phyloP scores from a whole-genome alignment of 2,888 invertebrate genomes.

The Dicranocentrus wangi region DNA sequence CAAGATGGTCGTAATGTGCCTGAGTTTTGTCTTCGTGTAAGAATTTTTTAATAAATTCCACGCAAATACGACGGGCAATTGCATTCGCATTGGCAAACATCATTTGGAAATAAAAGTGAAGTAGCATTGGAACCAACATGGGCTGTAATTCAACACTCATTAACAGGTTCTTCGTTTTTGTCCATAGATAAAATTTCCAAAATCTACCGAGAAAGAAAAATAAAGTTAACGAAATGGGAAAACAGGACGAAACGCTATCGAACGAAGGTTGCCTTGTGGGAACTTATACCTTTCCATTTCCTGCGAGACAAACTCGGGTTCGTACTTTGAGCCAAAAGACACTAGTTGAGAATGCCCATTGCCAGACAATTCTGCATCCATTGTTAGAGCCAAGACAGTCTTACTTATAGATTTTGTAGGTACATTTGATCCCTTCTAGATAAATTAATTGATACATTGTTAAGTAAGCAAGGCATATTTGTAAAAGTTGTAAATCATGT shows the following conservation, averaged over 20 bases:
- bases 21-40: conserved; percentile 63
- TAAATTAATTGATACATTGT: conserved; percentile 3
- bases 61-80: conserved; percentile 59
- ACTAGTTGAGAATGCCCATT: conserved; percentile 42
- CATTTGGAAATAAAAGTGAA: conserved; percentile 67
- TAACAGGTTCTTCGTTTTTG: conserved; percentile 55
- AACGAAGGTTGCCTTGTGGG: not conserved
- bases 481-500: not conserved
- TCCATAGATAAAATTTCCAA: conserved; percentile 68
- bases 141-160: conserved; percentile 64
- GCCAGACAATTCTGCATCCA: conserved; percentile 34
- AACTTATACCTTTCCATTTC: conserved; percentile 68
- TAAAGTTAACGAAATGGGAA: too few relatives aligned
- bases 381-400: conserved; percentile 34
- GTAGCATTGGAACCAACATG: conserved; percentile 68
- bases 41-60: conserved; percentile 66
- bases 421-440: conserved; percentile 5
- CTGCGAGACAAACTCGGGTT: conserved; percentile 51
- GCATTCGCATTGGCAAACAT: conserved; percentile 37
- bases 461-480: not conserved
- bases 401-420: conserved; percentile 49
- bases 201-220: conserved; percentile 58
- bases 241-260: not conserved
- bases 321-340: conserved; percentile 66
- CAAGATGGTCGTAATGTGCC: conserved; percentile 56